Evolutionary conservation across 2,797 vertebrate genomes (phyloP).

Genomic region (Lemur catta): DNA sequence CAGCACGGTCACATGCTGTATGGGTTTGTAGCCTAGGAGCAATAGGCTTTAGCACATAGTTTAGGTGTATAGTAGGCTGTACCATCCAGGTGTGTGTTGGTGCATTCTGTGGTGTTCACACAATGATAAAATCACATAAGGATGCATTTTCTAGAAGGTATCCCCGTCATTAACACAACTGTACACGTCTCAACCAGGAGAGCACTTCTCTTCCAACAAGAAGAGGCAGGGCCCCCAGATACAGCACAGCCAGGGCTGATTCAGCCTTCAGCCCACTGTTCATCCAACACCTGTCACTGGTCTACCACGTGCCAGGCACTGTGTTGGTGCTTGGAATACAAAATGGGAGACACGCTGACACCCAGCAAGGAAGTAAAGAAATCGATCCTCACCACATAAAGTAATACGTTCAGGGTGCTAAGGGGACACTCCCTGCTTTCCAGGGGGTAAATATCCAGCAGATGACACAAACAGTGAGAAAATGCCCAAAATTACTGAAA

Average conservation of each 20-base stretch:
- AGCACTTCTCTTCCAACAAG: background rate
- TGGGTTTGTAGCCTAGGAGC: background rate
- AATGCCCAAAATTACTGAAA: background rate
- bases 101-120: background rate
- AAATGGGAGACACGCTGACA: background rate
- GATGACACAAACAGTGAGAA: background rate
- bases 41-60: background rate
- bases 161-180: background rate
- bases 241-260: background rate
- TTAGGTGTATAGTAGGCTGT: background rate
- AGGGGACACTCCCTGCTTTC: background rate
- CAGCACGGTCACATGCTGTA: background rate
- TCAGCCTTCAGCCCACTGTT: background rate
- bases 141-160: background rate
- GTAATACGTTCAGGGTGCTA: background rate
- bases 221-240: background rate
- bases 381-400: background rate
- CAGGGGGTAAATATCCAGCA: background rate
- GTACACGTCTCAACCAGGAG: background rate
- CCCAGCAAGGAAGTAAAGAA: background rate
- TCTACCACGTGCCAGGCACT: background rate
- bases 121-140: background rate
- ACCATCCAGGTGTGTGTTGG: background rate
- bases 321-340: background rate
- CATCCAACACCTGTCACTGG: background rate